Conservation (phyloP, 2,113 vertebrate genomes). For the Paraplagusia blochii region DNA sequence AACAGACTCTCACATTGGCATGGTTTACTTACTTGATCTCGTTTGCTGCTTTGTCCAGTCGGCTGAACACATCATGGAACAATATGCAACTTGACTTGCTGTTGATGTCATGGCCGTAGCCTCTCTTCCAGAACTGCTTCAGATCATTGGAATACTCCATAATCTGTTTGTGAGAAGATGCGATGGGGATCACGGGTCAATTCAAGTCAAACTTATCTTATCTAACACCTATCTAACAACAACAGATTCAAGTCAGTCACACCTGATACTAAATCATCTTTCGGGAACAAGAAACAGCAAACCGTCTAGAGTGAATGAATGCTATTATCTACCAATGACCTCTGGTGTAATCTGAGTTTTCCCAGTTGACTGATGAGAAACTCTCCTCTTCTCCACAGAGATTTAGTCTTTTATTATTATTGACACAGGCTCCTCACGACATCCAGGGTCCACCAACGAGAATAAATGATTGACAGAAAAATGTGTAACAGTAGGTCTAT, state of each 20-base stretch:
- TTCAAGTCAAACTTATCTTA: neutral
- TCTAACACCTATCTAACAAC: constrained; percentile 4
- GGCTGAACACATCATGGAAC: constrained; percentile 88
- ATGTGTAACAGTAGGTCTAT: too few species aligned
- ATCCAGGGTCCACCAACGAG: too few species aligned
- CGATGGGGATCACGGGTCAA: neutral
- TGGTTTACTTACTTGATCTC: constrained; percentile 78
- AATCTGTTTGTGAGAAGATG: constrained; percentile 70
- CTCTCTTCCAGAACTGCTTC: constrained; percentile 95
- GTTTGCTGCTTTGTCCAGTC: constrained; percentile 78
- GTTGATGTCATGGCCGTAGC: constrained; percentile 89
- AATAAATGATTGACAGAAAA: too few species aligned
- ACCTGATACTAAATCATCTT: constrained; percentile 23
- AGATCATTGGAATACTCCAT: constrained; percentile 92
- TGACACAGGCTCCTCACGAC: too few species aligned
- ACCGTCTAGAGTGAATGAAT: neutral
- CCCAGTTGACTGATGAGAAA: too few species aligned
- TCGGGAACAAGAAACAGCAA: constrained; percentile 13
- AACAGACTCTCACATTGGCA: too few species aligned
- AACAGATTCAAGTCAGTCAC: constrained; percentile 18
- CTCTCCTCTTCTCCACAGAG: too few species aligned
- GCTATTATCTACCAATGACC: neutral
- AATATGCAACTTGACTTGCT: constrained; percentile 89
- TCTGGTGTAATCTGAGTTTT: too few species aligned
- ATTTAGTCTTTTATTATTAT: too few species aligned